phyloP scores from a whole-genome alignment of 2,888 invertebrate species.

The Subacronicta megacephala region DNA sequence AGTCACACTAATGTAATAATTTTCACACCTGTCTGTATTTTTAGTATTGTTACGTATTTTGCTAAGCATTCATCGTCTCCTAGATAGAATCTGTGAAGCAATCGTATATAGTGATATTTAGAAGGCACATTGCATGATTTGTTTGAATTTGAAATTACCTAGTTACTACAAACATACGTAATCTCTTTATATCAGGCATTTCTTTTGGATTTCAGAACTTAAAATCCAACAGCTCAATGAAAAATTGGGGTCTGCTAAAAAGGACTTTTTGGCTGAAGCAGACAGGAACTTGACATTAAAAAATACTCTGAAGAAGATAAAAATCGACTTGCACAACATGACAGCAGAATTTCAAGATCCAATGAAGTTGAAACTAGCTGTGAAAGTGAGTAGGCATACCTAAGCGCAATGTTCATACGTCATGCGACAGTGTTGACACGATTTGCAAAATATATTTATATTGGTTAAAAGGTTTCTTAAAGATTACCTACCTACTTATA shows the following conservation, averaged over 20 bases:
- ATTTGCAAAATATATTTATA: neutral
- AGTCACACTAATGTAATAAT: slow-evolving; percentile 50
- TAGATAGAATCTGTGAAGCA: slow-evolving; percentile 4
- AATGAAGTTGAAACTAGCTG: slow-evolving; percentile 88
- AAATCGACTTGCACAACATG: slow-evolving; percentile 94
- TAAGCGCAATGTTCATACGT: too few relatives aligned
- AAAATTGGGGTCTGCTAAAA: slow-evolving; percentile 93
- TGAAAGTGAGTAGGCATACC: slow-evolving; percentile 86
- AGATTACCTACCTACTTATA: too few relatives aligned
- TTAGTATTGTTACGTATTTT: slow-evolving; percentile 12
- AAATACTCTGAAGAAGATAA: slow-evolving; percentile 92
- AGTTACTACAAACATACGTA: too few relatives aligned
- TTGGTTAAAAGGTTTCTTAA: too few relatives aligned
- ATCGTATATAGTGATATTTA: slow-evolving; percentile 5
- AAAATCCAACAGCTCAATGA: slow-evolving; percentile 94
- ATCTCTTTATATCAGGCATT: neutral
- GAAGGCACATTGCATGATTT: neutral
- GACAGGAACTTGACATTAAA: slow-evolving; percentile 90
- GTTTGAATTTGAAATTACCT: neutral
- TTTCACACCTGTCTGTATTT: slow-evolving; percentile 45
- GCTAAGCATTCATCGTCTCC: neutral
- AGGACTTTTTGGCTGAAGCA: slow-evolving; percentile 92
- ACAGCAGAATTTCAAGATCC: slow-evolving; percentile 94
- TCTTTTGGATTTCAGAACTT: slow-evolving; percentile 86
- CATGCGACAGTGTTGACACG: neutral